phyloP scores from a whole-genome alignment of 2,888 invertebrate genomes.

The Lissocephala sabroskyi region DNA sequence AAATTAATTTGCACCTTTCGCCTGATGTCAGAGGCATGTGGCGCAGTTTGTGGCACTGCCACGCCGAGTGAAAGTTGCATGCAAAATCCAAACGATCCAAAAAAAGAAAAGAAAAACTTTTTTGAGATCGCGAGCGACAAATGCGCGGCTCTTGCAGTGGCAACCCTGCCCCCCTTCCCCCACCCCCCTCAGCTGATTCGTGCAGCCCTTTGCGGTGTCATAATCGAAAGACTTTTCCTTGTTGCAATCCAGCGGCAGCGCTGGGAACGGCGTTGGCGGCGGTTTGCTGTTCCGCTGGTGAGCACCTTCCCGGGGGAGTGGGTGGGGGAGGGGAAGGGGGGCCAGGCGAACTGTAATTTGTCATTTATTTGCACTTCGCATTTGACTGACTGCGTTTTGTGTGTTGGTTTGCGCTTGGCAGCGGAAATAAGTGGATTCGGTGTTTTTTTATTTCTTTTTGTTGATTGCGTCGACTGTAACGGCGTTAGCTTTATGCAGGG shows the following conservation, averaged over 20 bases:
- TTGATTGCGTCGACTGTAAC: too few species aligned
- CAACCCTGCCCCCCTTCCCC: conserved; percentile 4
- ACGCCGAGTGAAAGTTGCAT: conserved; percentile 54
- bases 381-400: conserved; percentile 28
- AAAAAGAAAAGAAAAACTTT: conserved; percentile 28
- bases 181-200: not conserved
- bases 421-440: conserved; percentile 47
- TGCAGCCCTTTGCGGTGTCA: conserved; percentile 32
- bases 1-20: conserved; percentile 65
- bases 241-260: too few species aligned
- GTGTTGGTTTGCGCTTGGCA: conserved; percentile 31
- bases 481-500: too few species aligned
- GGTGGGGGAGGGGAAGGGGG: not conserved
- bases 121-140: not conserved
- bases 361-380: conserved; percentile 59
- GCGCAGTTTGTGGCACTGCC: not conserved
- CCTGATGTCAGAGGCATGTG: conserved; percentile 26
- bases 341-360: conserved; percentile 30
- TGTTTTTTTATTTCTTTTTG: too few species aligned
- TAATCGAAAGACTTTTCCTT: conserved; percentile 39
- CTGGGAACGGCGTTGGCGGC: not conserved
- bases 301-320: conserved; percentile 10
- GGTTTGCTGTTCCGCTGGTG: conserved; percentile 39
- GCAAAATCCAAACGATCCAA: conserved; percentile 37
- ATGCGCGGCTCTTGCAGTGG: conserved; percentile 12